A percentile compares a stretch with the other conserved stretches of the same genome.
Conservation (phyloP, 2,113 vertebrate species). For the Sinocyclocheilus rhinocerous region DNA sequence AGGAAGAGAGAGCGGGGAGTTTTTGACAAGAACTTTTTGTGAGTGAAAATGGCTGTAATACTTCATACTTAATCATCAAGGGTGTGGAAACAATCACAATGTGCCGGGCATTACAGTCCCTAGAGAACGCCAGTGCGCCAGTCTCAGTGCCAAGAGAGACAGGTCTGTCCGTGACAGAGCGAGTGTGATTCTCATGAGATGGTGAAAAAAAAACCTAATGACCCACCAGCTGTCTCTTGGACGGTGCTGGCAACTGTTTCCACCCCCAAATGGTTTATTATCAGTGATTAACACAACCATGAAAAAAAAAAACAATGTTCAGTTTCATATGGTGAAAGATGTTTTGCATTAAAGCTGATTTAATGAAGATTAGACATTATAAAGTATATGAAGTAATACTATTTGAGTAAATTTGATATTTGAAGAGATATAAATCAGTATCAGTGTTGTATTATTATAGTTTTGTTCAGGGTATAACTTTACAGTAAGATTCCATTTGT, state of each 20-base stretch:
- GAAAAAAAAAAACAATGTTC: constrained; percentile 18
- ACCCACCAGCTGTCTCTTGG: constrained; percentile 59
- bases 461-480: no score
- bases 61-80: constrained; percentile 43
- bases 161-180: constrained; percentile 17
- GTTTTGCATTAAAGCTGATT: not conserved
- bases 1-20: not conserved
- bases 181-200: constrained; percentile 44
- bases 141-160: constrained; percentile 38
- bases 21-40: constrained; percentile 20
- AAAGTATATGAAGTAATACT: not conserved
- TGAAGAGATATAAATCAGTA: no score
- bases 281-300: constrained; percentile 16
- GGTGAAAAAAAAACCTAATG: constrained; percentile 42
- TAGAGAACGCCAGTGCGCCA: constrained; percentile 4
- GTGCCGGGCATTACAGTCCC: constrained; percentile 8
- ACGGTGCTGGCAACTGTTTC: constrained; percentile 40
- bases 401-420: not conserved
- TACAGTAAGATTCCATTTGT: no score
- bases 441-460: no score
- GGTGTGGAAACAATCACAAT: constrained; percentile 43
- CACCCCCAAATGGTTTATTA: constrained; percentile 37
- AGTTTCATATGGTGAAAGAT: not conserved
- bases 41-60: constrained; percentile 33
- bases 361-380: not conserved